phyloP scores from a whole-genome alignment of 2,113 vertebrate genomes.

The Phrynocephalus versicolor region DNA sequence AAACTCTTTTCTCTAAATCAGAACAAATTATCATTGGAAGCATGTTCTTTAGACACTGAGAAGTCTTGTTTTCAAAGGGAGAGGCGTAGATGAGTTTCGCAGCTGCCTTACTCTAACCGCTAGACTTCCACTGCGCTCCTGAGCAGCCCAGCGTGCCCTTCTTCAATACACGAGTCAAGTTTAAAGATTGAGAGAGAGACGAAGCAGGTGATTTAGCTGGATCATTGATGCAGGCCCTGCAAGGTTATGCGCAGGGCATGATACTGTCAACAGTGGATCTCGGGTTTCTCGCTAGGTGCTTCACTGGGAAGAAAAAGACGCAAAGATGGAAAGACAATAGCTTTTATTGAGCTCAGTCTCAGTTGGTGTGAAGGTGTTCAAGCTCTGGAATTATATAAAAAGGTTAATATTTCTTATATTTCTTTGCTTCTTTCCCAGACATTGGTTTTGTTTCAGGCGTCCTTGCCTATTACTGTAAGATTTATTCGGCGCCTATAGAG shows the following conservation, averaged over 20 bases:
- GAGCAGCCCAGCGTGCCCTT: not conserved
- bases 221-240: not conserved
- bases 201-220: not conserved
- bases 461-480: not conserved
- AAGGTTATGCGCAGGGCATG: not conserved
- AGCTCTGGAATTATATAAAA: not conserved
- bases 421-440: not conserved
- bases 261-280: not conserved
- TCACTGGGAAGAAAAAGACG: not conserved
- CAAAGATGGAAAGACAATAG: not conserved
- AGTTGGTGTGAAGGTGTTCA: not conserved
- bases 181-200: not conserved
- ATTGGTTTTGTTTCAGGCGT: not conserved
- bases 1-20: too few species aligned
- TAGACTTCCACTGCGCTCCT: not conserved
- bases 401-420: not conserved
- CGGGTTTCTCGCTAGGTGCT: not conserved
- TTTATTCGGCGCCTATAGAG: not conserved
- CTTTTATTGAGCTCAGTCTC: not conserved
- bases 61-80: not conserved
- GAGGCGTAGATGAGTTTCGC: too few species aligned
- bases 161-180: not conserved
- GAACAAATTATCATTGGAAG: not conserved
- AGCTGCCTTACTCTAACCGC: too few species aligned
- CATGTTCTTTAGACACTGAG: not conserved